A percentile compares a stretch with the other conserved stretches of the same genome.
These are phyloP conservation scores for Gastrophysa polygoni DNA, from an alignment of 2,888 invertebrate genomes.

Conservation along the genomic window DNA sequence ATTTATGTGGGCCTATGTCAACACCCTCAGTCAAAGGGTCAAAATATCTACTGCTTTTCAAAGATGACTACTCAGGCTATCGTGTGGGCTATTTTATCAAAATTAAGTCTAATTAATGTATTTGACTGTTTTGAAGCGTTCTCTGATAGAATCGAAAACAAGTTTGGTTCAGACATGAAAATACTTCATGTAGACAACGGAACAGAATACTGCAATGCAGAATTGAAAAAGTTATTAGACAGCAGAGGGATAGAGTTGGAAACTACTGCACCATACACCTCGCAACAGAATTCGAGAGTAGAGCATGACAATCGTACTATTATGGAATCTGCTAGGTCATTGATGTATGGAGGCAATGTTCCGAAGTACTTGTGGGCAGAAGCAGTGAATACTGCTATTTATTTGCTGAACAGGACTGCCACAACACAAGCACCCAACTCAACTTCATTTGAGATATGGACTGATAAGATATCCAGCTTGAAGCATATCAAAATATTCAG, in stretches of 20 bases:
- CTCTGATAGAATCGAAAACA: conserved; percentile 20
- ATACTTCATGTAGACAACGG: conserved; percentile 19
- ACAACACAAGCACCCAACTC: conserved; percentile 11
- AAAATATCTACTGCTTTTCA: conserved; percentile 29
- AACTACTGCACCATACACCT: conserved; percentile 39
- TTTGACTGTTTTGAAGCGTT: conserved; percentile 27
- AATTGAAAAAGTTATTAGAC: conserved; percentile 11
- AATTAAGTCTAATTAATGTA: conserved; percentile 25
- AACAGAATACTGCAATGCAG: no score
- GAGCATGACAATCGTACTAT: conserved; percentile 48
- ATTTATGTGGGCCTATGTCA: conserved; percentile 27
- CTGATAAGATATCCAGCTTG: not conserved
- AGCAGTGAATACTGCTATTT: conserved; percentile 45
- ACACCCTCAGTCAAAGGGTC: conserved; percentile 23
- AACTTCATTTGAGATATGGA: conserved; percentile 7
- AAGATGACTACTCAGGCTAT: conserved; percentile 30
- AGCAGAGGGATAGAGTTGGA: conserved; percentile 38
- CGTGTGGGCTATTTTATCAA: conserved; percentile 27
- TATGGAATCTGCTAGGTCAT: conserved; percentile 39
- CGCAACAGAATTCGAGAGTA: conserved; percentile 44
- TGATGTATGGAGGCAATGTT: no score
- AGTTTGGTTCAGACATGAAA: conserved; percentile 21
- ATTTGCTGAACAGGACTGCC: conserved; percentile 12
- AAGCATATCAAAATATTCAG: not conserved
- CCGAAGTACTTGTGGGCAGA: conserved; percentile 49